Conservation (phyloP, 2,888 invertebrate species). For the Lomographa bimaculata region DNA sequence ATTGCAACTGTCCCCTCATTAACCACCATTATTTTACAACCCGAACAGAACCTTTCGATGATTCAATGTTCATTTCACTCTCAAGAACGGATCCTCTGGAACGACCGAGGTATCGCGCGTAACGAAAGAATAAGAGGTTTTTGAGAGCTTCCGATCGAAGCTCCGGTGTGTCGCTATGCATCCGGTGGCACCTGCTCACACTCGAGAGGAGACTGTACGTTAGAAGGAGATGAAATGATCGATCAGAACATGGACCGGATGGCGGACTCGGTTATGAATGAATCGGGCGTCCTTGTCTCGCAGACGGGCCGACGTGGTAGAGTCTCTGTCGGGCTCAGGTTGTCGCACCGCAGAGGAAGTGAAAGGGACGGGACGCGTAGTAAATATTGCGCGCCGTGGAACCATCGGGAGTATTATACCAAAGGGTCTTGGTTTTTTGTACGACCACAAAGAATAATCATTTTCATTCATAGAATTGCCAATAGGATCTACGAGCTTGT, state of each 20-base stretch:
- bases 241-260: slow-evolving; percentile 79
- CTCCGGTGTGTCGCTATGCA: slow-evolving; percentile 64
- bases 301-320: slow-evolving; percentile 46
- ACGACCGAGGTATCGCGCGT: slow-evolving; percentile 35
- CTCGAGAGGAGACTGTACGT: slow-evolving; percentile 67
- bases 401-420: slow-evolving; percentile 66
- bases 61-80: slow-evolving; percentile 25
- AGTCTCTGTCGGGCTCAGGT: slow-evolving; percentile 71
- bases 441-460: slow-evolving; percentile 62
- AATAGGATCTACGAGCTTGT: slow-evolving; percentile 21
- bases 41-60: slow-evolving; percentile 32
- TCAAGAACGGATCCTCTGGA: slow-evolving; percentile 16
- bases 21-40: slow-evolving; percentile 45
- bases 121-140: slow-evolving; percentile 58
- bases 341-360: slow-evolving; percentile 81
- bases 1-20: slow-evolving; percentile 71
- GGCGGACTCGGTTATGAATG: slow-evolving; percentile 82
- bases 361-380: slow-evolving; percentile 82
- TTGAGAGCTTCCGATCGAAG: slow-evolving; percentile 73
- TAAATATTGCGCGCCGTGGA: slow-evolving; percentile 78
- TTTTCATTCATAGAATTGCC: slow-evolving; percentile 68
- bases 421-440: slow-evolving; percentile 71
- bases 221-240: slow-evolving; percentile 81
- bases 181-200: slow-evolving; percentile 82
- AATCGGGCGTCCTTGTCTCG: slow-evolving; percentile 71